Evolutionary conservation across 2,888 invertebrate species (phyloP).

Genomic region (Ophion ventricosus): DNA sequence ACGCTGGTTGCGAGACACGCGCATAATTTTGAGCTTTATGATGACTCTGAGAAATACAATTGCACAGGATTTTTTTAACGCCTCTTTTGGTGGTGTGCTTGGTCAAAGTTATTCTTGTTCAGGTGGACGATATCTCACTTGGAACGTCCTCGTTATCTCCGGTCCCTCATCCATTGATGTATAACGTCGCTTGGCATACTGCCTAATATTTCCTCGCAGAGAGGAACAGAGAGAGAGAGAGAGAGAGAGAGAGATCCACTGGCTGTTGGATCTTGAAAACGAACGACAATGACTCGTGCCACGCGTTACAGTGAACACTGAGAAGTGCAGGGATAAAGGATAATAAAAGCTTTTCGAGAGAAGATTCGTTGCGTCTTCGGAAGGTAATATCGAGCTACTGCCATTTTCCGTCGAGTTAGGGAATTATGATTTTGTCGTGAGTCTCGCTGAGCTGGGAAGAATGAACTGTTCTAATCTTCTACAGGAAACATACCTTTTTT

Average conservation of each 20-base stretch:
- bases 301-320: not conserved
- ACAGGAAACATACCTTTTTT: too few species aligned
- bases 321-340: not conserved
- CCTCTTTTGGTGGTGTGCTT: not conserved
- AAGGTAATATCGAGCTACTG: not conserved
- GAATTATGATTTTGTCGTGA: too few species aligned
- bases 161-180: constrained; percentile 6
- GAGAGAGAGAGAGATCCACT: not conserved
- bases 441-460: too few species aligned
- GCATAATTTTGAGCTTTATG: too few species aligned
- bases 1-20: too few species aligned
- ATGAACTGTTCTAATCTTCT: too few species aligned
- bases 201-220: constrained; percentile 11
- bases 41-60: too few species aligned
- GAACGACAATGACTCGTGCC: constrained; percentile 10
- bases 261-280: constrained; percentile 8
- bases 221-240: not conserved
- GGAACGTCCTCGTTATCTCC: constrained; percentile 38
- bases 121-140: constrained; percentile 4
- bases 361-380: not conserved
- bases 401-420: not conserved
- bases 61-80: too few species aligned
- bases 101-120: constrained; percentile 30
- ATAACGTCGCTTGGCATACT: constrained; percentile 11
- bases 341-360: not conserved